phyloP scores from a whole-genome alignment of 1,140 invertebrate genomes.

The Rhopalosiphum padi region DNA sequence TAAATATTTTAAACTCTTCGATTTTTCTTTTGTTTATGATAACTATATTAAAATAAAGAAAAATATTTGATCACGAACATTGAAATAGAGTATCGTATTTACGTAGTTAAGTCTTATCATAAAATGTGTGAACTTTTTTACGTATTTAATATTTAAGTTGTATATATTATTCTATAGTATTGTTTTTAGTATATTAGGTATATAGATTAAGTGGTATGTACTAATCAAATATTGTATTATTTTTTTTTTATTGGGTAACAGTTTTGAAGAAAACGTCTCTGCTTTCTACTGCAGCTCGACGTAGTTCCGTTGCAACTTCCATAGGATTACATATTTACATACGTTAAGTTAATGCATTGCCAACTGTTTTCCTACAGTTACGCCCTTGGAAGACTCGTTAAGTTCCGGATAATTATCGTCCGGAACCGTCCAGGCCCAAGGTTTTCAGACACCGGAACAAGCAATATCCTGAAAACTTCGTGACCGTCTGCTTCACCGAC shows the following conservation, averaged over 20 bases:
- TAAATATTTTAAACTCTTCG: not conserved
- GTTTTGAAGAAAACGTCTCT: not conserved
- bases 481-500: not conserved
- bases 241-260: not conserved
- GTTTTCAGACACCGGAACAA: constrained; percentile 16
- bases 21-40: not conserved
- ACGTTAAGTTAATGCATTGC: not conserved
- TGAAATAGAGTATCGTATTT: not conserved
- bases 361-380: not conserved
- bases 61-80: not conserved
- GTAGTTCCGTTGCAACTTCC: constrained; percentile 1
- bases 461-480: constrained; percentile 40
- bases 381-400: not conserved
- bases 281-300: not conserved
- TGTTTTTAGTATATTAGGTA: not conserved
- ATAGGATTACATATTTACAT: not conserved
- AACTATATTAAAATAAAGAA: not conserved
- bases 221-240: not conserved
- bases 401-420: constrained; percentile 35
- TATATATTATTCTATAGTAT: not conserved
- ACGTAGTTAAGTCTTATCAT: not conserved
- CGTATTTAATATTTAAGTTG: not conserved
- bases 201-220: not conserved
- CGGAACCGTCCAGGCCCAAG: not conserved
- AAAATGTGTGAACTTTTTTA: not conserved